A percentile compares a stretch with the other conserved stretches of the same genome.
phyloP scores from a whole-genome alignment of 2,888 invertebrate species.

The Cheilosia grossa region DNA sequence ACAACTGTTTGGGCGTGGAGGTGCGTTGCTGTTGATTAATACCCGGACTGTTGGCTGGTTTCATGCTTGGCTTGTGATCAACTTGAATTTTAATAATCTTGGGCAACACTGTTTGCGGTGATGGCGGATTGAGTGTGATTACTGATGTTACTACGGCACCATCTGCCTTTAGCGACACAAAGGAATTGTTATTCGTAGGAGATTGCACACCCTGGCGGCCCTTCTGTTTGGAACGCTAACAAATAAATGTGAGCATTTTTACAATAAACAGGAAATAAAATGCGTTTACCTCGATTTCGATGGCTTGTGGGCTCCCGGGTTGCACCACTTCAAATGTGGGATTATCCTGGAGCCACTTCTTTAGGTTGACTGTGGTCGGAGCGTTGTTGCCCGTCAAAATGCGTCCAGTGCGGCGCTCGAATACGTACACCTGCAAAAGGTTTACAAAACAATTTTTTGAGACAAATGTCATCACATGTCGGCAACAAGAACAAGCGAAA shows the following conservation, averaged over 20 bases:
- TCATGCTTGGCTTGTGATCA: constrained; percentile 28
- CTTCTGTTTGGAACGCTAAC: constrained; percentile 60
- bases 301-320: constrained; percentile 85
- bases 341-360: constrained; percentile 93
- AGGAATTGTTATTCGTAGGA: constrained; percentile 35
- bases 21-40: constrained; percentile 21
- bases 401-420: constrained; percentile 91
- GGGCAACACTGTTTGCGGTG: constrained; percentile 40
- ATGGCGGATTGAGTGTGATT: constrained; percentile 20
- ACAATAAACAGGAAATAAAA: no score
- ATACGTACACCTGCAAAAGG: constrained; percentile 87
- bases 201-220: constrained; percentile 39
- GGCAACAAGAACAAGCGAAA: no score
- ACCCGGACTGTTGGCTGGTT: constrained; percentile 27
- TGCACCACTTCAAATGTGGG: constrained; percentile 94
- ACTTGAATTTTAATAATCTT: constrained; percentile 46
- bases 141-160: constrained; percentile 23
- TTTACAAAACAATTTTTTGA: not conserved
- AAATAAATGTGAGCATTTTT: not conserved
- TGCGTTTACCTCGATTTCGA: constrained; percentile 79
- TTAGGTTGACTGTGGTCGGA: constrained; percentile 91
- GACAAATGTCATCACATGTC: no score
- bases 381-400: constrained; percentile 90
- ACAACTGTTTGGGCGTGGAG: constrained; percentile 77
- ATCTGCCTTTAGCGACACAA: constrained; percentile 41